Evolutionary conservation across 2,888 invertebrate species (phyloP).

Genomic region (Cataglyphis livida): DNA sequence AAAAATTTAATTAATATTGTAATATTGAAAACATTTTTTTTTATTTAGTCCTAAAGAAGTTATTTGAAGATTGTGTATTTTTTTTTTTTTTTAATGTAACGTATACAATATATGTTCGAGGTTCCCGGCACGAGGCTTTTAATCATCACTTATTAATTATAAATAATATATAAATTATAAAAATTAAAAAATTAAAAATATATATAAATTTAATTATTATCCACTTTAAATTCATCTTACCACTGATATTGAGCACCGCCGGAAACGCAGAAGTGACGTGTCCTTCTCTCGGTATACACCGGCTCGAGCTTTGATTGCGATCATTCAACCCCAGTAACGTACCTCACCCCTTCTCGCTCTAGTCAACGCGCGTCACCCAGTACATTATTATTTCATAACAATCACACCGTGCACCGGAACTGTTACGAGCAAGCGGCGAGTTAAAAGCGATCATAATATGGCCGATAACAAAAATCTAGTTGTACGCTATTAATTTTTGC

Average conservation of each 20-base stretch:
- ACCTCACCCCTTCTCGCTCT: slow-evolving; percentile 63
- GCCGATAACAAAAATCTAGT: slow-evolving; percentile 25
- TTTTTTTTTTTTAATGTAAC: neutral
- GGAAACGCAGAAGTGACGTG: slow-evolving; percentile 79
- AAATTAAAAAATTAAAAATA: too few relatives aligned
- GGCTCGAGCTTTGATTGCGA: slow-evolving; percentile 80
- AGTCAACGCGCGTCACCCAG: slow-evolving; percentile 51
- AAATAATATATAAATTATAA: too few relatives aligned
- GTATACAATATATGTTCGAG: neutral
- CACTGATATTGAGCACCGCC: slow-evolving; percentile 78
- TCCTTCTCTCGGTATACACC: slow-evolving; percentile 69
- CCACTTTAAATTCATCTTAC: slow-evolving; percentile 32
- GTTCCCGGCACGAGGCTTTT: slow-evolving; percentile 8
- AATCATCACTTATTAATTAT: slow-evolving; percentile 49
- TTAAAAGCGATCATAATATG: slow-evolving; percentile 26
- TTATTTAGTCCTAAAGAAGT: neutral
- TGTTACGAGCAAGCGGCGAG: slow-evolving; percentile 66
- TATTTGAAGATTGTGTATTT: neutral
- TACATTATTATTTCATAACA: slow-evolving; percentile 83
- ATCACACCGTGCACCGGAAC: slow-evolving; percentile 78
- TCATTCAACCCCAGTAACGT: slow-evolving; percentile 76
- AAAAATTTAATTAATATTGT: neutral
- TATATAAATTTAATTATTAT: neutral
- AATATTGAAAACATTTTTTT: neutral
- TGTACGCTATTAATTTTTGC: neutral